Evolutionary conservation across 30 jellyfish, hydroid and myxozoan genomes (phyloP), one percentile per base, ranked within the genome.

Genomic region (Chironex yamaguchii): DNA sequence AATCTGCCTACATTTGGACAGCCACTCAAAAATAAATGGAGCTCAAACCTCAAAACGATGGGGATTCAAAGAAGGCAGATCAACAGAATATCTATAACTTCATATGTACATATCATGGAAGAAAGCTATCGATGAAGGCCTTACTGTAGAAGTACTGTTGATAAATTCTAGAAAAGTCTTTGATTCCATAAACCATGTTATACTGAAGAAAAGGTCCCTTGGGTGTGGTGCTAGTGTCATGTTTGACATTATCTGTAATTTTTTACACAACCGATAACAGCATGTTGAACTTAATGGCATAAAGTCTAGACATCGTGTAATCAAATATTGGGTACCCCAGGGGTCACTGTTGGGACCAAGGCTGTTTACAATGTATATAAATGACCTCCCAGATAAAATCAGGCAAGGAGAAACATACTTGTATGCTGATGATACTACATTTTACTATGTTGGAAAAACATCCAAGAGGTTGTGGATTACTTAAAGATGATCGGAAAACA

Each of bases 1-100:
- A 66, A 66, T 66, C 79, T 66, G 64, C 62, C 3, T 66, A 66
- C 29, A 66, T 66, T 22, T 66, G 79, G 66, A 12, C 79, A 66
- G 79, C 79, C 79, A 66, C 79, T 66, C 3, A 66, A 66, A 66
- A 22, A 66, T 66, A 66, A 66, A 66, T 22, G 79, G 79, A 22
- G 79, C 79, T 66, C 79, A 66, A 66, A 26, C 79, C 67, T 53
- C 79, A 64, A 25, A 66, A 66, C 79, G 34, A 22, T 66, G 79
- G 79, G 79, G 79, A 66, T 66, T 66, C 79, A 51, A 66, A 26
- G 79, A 66, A 66, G 77, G 77, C 77, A 22, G 0, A 64, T 64
- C 77, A 64, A 64, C 77, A 64, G 77, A 64, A 64, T 64, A 64
- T 27, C 36, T 64, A 4, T 27, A 25, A 27, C 77, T 64, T 64